These are phyloP conservation scores for Aporophyla lueneburgensis DNA, from an alignment of 2,888 invertebrate genomes.

Conservation along the genomic window DNA sequence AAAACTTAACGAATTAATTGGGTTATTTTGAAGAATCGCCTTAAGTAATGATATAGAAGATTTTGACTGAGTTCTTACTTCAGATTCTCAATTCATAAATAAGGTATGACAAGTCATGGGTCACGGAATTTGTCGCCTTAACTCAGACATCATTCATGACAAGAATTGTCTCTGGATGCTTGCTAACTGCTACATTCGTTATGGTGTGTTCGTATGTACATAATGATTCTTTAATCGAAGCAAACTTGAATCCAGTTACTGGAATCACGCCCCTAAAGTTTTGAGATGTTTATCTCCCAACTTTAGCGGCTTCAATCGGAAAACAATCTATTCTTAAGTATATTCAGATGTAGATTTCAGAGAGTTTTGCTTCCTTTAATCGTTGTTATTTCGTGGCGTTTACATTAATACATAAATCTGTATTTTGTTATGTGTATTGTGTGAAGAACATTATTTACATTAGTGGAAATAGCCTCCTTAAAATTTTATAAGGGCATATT, in stretches of 20 bases:
- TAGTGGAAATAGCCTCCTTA: not conserved
- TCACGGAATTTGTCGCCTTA: not conserved
- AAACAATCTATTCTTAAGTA: constrained; percentile 17
- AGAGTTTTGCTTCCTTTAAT: constrained; percentile 17
- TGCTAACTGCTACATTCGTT: not conserved
- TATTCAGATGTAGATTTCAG: not conserved
- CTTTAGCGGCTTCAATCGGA: constrained; percentile 8
- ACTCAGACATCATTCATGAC: not conserved
- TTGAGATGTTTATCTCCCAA: constrained; percentile 19
- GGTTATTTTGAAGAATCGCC: not conserved
- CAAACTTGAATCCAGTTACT: constrained; percentile 1
- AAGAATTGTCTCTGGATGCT: not conserved
- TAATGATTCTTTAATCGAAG: not conserved
- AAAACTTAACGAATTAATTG: not conserved
- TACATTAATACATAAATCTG: not conserved
- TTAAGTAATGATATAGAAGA: not conserved
- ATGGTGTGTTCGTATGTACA: not conserved
- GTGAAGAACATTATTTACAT: not conserved
- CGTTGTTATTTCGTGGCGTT: not conserved
- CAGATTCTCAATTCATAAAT: not conserved
- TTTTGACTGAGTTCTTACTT: not conserved
- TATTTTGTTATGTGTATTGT: not conserved
- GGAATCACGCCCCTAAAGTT: constrained; percentile 38
- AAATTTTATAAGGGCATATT: not conserved
- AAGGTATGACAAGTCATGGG: not conserved